Conservation (phyloP, 2,888 invertebrate species). For the Leuctra nigra region DNA sequence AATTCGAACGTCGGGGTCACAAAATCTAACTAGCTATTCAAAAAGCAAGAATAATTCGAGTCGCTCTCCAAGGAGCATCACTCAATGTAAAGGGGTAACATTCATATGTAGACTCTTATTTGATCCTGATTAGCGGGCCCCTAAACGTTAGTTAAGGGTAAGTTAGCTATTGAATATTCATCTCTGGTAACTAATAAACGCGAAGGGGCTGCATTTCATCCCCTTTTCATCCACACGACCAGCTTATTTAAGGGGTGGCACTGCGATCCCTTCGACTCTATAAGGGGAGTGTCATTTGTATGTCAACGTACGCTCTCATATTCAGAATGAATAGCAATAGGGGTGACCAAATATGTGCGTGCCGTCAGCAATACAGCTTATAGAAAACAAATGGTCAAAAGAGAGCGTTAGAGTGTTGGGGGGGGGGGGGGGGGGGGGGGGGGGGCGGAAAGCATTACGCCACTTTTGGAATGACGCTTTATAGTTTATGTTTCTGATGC, state of each 20-base stretch:
- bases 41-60: neutral
- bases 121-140: conserved; percentile 5
- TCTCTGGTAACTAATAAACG: conserved; percentile 12
- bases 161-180: conserved; percentile 10
- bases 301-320: neutral
- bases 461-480: too few species aligned
- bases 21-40: neutral
- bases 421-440: too few species aligned
- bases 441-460: too few species aligned
- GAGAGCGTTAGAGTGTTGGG: too few species aligned
- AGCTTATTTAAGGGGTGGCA: conserved; percentile 22
- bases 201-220: conserved; percentile 4
- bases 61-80: neutral
- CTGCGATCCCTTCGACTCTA: conserved; percentile 1
- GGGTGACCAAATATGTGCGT: too few species aligned
- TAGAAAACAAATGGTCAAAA: too few species aligned
- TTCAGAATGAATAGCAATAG: neutral
- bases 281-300: conserved; percentile 10
- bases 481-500: too few species aligned
- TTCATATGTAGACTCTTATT: neutral
- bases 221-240: conserved; percentile 16
- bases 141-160: conserved; percentile 11
- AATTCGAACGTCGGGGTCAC: neutral
- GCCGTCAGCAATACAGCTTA: too few species aligned
- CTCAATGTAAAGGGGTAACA: neutral